Percentiles rank a stretch among this genome's conserved stretches.
Evolutionary conservation across 2,888 invertebrate genomes (phyloP).

Genomic region (Patella pellucida): DNA sequence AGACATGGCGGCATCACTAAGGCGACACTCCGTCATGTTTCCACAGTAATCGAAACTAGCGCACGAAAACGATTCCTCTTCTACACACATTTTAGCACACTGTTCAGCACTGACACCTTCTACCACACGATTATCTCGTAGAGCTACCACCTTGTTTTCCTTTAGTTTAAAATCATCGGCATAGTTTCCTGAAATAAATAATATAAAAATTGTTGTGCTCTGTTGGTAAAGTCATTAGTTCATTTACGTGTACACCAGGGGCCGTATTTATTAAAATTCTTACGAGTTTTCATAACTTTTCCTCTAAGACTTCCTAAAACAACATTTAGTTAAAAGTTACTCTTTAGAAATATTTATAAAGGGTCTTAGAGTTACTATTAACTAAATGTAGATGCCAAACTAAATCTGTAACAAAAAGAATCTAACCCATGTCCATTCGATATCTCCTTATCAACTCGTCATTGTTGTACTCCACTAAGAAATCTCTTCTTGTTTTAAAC

Average conservation of each 20-base stretch:
- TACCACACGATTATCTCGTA: conserved; percentile 46
- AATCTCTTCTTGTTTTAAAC: no score
- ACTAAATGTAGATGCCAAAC: no score
- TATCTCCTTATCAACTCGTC: no score
- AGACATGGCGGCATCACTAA: conserved; percentile 46
- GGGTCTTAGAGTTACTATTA: no score
- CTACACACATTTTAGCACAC: conserved; percentile 57
- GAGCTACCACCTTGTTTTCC: conserved; percentile 33
- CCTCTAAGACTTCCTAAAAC: no score
- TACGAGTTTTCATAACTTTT: no score
- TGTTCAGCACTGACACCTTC: conserved; percentile 41
- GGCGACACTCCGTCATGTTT: conserved; percentile 50
- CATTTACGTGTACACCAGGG: background rate
- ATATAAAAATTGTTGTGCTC: background rate
- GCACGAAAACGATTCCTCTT: conserved; percentile 47
- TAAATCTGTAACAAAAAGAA: no score
- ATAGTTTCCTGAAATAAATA: conserved; percentile 47
- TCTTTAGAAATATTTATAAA: no score
- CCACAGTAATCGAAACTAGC: conserved; percentile 59
- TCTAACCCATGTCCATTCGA: no score
- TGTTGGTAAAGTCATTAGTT: background rate
- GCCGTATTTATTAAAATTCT: no score
- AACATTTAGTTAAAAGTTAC: no score
- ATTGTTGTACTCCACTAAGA: no score
- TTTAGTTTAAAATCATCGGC: conserved; percentile 49